These are phyloP conservation scores for Eurypyga helias DNA, from an alignment of 2,113 vertebrate species.

Conservation along the genomic window DNA sequence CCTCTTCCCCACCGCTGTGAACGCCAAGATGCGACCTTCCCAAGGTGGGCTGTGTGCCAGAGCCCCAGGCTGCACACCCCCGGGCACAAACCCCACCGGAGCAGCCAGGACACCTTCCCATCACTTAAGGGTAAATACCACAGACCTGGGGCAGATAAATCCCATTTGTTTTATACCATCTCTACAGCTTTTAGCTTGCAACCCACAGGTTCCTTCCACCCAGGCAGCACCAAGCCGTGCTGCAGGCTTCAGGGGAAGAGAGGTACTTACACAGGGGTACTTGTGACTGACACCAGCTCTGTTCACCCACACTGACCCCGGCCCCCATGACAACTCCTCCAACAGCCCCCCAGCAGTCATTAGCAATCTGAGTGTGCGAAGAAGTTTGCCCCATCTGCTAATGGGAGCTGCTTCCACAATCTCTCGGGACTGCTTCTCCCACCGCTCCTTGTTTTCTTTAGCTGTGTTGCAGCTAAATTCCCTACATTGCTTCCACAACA, in stretches of 20 bases:
- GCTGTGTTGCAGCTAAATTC: background rate
- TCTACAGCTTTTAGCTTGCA: background rate
- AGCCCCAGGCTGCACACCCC: fast-evolving
- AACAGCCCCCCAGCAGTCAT: background rate
- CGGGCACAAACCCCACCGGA: background rate
- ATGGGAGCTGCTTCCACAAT: background rate
- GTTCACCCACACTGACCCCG: background rate
- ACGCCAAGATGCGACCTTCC: background rate
- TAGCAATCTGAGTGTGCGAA: background rate
- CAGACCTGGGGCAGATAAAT: background rate
- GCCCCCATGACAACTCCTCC: background rate
- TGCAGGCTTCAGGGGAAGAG: background rate
- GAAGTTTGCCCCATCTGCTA: background rate
- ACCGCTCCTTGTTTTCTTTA: background rate
- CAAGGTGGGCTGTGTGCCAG: fast-evolving
- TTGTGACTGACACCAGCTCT: background rate
- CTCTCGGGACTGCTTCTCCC: background rate
- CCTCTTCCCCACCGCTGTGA: background rate
- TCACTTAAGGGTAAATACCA: background rate
- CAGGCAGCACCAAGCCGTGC: background rate
- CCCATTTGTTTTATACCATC: background rate
- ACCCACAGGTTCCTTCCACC: background rate
- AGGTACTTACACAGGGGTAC: background rate
- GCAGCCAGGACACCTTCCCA: background rate
- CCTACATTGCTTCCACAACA: background rate